phyloP scores from a whole-genome alignment of 1,140 invertebrate genomes.

The Coboldia fuscipes region DNA sequence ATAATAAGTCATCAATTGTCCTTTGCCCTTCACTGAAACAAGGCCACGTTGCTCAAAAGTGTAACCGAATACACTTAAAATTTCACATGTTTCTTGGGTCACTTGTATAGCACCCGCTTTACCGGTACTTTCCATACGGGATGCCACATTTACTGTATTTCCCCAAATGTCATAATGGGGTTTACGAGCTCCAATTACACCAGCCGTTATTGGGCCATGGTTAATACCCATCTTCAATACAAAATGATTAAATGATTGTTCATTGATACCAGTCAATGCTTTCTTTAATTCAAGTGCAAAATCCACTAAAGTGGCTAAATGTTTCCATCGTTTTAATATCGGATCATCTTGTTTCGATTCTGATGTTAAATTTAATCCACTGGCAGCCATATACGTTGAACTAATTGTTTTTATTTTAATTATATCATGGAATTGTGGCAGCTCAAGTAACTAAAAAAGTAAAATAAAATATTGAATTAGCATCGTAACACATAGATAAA shows the following conservation, averaged over 20 bases:
- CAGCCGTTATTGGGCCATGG: conserved; percentile 84
- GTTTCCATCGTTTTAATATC: conserved; percentile 54
- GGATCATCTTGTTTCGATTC: conserved; percentile 36
- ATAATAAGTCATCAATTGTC: conserved; percentile 88
- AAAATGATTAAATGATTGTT: conserved; percentile 91
- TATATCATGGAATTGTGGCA: conserved; percentile 66
- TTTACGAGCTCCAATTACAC: conserved; percentile 83
- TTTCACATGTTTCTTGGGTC: conserved; percentile 74
- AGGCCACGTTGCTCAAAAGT: conserved; percentile 78
- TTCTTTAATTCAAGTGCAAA: conserved; percentile 79
- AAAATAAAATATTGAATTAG: conserved; percentile 5
- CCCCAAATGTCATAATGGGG: conserved; percentile 91
- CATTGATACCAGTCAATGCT: conserved; percentile 74
- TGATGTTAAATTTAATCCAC: conserved; percentile 44
- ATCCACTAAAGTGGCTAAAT: conserved; percentile 65
- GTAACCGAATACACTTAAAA: conserved; percentile 71
- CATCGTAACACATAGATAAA: background rate
- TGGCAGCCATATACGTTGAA: conserved; percentile 94
- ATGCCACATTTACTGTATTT: conserved; percentile 90
- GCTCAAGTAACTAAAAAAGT: conserved; percentile 52
- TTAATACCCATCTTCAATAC: conserved; percentile 89
- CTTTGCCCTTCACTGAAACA: conserved; percentile 86
- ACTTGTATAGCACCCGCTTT: conserved; percentile 90
- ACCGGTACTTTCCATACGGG: conserved; percentile 90
- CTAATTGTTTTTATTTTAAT: conserved; percentile 98